phyloP scores from a whole-genome alignment of 2,797 vertebrate species.

The Tachyglossus aculeatus region DNA sequence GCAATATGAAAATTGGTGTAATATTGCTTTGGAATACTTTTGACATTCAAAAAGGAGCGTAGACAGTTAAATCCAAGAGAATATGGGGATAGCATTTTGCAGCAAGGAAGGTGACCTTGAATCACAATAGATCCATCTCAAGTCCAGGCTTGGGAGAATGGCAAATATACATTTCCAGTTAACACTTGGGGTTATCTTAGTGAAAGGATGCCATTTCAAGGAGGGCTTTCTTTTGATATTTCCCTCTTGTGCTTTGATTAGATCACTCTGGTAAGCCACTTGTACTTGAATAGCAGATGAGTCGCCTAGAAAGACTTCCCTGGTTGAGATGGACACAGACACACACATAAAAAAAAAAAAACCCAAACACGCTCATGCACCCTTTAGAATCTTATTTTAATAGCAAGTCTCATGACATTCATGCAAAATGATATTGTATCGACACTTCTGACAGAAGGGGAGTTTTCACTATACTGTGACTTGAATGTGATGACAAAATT shows the following conservation, averaged over 20 bases:
- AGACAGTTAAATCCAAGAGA: conserved; percentile 27
- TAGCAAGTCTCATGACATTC: neutral
- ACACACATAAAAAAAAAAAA: too few species aligned
- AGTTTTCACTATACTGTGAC: too few species aligned
- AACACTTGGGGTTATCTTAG: neutral
- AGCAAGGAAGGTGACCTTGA: conserved; percentile 33
- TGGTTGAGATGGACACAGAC: neutral
- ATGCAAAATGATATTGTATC: neutral
- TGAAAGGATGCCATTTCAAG: neutral
- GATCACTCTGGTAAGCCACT: neutral
- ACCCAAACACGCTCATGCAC: too few species aligned
- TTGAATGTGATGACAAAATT: too few species aligned
- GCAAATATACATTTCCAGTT: conserved; percentile 23
- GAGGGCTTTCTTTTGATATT: neutral
- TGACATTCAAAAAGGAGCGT: neutral
- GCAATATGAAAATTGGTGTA: conserved; percentile 27
- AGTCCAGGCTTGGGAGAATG: neutral
- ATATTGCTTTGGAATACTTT: conserved; percentile 17
- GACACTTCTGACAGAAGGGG: too few species aligned
- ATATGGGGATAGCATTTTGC: neutral
- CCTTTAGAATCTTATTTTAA: neutral
- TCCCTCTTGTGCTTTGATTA: neutral
- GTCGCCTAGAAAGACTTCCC: neutral
- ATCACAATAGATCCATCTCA: conserved; percentile 6
- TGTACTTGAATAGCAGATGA: neutral